Evolutionary conservation across 2,888 invertebrate species (phyloP), one percentile per base, ranked within the genome.

Genomic region (Drosophila longiperda): DNA sequence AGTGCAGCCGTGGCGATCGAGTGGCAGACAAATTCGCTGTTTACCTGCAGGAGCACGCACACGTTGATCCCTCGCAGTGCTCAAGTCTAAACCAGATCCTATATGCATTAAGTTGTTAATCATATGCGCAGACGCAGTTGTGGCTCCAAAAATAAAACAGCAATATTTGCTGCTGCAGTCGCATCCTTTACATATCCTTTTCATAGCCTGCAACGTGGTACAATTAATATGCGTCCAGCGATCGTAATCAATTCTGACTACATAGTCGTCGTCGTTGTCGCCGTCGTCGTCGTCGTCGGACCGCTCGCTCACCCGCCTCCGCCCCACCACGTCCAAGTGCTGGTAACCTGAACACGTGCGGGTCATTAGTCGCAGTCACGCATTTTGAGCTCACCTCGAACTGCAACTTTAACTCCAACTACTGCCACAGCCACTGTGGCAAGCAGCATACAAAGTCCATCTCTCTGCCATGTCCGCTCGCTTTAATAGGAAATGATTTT

Each of bases 321-420:
- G n/a, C 29, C 55, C n/a, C 38, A 29, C 26, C 12, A 29, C 11
- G 5, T n/a, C 36, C 70, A 36, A 26, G 33, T 40, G 33, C 67
- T 69, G 77, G 80, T 85, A 82, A 79, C 79, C 68, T 75, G 86
- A 87, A 87, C 87, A 87, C 87, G 87, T 87, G 87, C 87, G 87
- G 78, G 87, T 89, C 90, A 91, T 91, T 91, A 91, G 92, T 91
- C 92, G 88, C 85, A 91, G 91, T 91, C 91, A 91, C 92, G 91
- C 87, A 89, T 90, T 88, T 88, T 82, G 87, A 86, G 89, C 80
- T 82, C 82, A 71, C 70, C 82, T 87, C 72, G 78, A 69, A 73
- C 73, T 60, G 66, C 65, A 49, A 34, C 59, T 50, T 45, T 59
- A 50, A 48, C 57, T 58, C 29, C 60, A 52, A 42, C 65, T 66